A percentile compares a stretch with the other conserved stretches of the same genome.
Evolutionary conservation across 2,797 vertebrate species (phyloP).

Genomic region (Manis crassicaudata): DNA sequence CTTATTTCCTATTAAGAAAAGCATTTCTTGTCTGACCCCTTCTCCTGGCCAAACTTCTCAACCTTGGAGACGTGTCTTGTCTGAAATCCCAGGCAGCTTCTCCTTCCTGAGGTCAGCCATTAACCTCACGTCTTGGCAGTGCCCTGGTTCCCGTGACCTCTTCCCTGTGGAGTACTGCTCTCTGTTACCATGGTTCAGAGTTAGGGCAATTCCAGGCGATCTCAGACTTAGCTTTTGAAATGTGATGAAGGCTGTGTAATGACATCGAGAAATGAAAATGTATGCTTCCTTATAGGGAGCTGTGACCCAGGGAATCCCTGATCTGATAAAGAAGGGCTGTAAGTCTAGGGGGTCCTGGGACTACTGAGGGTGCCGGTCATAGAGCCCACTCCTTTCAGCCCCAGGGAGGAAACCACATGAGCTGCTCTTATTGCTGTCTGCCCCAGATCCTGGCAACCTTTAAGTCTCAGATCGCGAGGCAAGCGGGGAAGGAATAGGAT

Average conservation of each 20-base stretch:
- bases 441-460: not conserved
- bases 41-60: constrained; percentile 9
- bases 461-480: not conserved
- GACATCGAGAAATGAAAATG: not conserved
- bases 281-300: not conserved
- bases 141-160: not conserved
- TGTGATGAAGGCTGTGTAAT: not conserved
- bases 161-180: not conserved
- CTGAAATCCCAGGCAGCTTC: not conserved
- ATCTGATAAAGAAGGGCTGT: not conserved
- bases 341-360: not conserved
- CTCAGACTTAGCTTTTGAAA: constrained; percentile 41
- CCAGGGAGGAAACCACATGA: not conserved
- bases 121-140: constrained; percentile 22
- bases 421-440: not conserved
- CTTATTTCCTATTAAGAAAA: constrained; percentile 66
- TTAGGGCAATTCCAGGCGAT: not conserved
- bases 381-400: not conserved
- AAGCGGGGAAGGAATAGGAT: not conserved
- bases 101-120: not conserved
- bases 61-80: constrained; percentile 45
- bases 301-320: not conserved
- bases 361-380: no score
- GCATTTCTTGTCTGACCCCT: not conserved
- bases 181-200: not conserved